Evolutionary conservation across 2,888 invertebrate genomes (phyloP).

Genomic region (Microdon myrmicae): DNA sequence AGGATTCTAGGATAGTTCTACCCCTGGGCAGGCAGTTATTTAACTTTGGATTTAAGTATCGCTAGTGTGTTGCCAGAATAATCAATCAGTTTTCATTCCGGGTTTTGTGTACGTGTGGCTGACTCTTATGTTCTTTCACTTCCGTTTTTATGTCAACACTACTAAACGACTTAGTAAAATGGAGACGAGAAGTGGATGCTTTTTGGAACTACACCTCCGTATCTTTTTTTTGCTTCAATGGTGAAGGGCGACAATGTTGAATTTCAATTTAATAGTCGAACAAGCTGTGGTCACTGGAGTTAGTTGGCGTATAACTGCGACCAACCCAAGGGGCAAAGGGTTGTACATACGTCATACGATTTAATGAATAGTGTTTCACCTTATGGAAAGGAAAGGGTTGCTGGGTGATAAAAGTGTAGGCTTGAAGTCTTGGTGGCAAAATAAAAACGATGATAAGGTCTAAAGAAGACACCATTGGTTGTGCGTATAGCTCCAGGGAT

Average conservation of each 20-base stretch:
- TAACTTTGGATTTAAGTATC: slow-evolving; percentile 29
- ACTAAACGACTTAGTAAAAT: slow-evolving; percentile 4
- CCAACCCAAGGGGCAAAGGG: too few species aligned
- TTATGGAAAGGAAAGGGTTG: too few species aligned
- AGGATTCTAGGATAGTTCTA: slow-evolving; percentile 28
- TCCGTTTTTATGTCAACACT: too few species aligned
- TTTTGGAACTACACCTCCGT: neutral
- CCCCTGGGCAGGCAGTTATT: slow-evolving; percentile 6
- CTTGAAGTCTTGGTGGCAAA: too few species aligned
- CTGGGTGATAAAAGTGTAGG: too few species aligned
- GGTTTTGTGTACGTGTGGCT: too few species aligned
- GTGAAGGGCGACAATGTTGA: slow-evolving; percentile 36
- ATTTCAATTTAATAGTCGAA: slow-evolving; percentile 44
- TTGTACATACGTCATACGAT: too few species aligned
- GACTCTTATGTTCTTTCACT: too few species aligned
- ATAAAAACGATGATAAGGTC: too few species aligned
- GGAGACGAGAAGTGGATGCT: slow-evolving; percentile 10
- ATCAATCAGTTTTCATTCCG: slow-evolving; percentile 27
- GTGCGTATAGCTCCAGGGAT: slow-evolving; percentile 40
- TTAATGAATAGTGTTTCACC: too few species aligned
- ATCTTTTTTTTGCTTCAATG: slow-evolving; percentile 9
- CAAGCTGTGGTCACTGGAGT: slow-evolving; percentile 13
- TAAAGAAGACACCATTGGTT: slow-evolving; percentile 27
- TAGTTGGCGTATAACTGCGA: too few species aligned
- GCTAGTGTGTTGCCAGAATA: slow-evolving; percentile 22